Conservation (phyloP, 2,797 vertebrate species). For the Graptemys geographica region DNA sequence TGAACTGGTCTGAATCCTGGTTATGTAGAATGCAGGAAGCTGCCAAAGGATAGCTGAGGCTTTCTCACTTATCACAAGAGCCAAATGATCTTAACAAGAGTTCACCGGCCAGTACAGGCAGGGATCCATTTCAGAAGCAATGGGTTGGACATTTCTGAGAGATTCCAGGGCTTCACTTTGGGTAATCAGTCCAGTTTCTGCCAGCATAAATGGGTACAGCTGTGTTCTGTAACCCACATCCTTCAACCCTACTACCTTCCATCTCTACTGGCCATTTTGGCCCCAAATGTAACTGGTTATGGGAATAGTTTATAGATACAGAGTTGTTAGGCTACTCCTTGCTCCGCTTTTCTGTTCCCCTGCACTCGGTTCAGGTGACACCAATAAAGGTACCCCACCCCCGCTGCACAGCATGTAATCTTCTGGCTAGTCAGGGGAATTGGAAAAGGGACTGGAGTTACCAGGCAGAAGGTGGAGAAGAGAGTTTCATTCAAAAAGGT, state of each 20-base stretch:
- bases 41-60: not conserved
- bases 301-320: not conserved
- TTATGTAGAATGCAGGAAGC: not conserved
- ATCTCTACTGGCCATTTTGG: constrained; percentile 26
- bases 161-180: not conserved
- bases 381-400: not conserved
- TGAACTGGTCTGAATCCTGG: not conserved
- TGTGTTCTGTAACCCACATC: constrained; percentile 1
- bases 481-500: not conserved
- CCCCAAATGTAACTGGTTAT: constrained; percentile 30
- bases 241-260: constrained; percentile 27
- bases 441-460: not conserved
- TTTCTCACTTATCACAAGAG: not conserved
- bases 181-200: not conserved
- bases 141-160: not conserved
- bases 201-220: not conserved
- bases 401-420: not conserved
- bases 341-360: not conserved
- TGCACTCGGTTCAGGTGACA: not conserved
- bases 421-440: not conserved
- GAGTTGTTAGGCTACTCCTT: not conserved
- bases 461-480: not conserved
- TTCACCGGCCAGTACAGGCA: not conserved
- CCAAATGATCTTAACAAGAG: not conserved
- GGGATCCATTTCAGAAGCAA: not conserved